Evolutionary conservation across 1,140 invertebrate species (phyloP), one percentile per base, ranked within the genome.

Genomic region (Brachionus manjavacas): DNA sequence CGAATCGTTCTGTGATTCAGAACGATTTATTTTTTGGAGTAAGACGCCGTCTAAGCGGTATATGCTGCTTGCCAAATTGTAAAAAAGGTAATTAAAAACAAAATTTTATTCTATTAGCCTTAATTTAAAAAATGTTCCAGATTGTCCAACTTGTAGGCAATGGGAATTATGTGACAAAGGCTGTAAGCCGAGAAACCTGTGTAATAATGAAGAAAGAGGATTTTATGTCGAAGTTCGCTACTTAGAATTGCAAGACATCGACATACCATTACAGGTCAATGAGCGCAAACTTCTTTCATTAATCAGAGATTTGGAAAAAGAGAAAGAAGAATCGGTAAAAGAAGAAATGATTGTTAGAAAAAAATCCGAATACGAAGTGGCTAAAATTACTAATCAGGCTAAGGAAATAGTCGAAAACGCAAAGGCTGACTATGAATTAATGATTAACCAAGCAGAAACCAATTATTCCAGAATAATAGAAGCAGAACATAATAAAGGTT

Each of bases 161-260:
- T 84, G 28, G 68, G 11, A 46, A 86, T 85, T 86, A 0, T 88
- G 88, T 83, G 80, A 85, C 9, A 20, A 31, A 23, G 85, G 85
- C 6, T 88, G 88, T 64, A 88, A 85, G 78, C 83, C 81, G 7
- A 60, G 70, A 8, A 12, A 16, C 0, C 55, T 28, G 2, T 88
- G 88, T 76, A 52, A 80, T 7, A 80, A 84, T 14, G 85, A 85
- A 16, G 86, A 88, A 14, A 87, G 87, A 28, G 88, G 88, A 0
- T 79, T 88, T n/a, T 87, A 85, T 85, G 87, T 86, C 1, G 86
- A 88, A 83, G 87, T 88, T 11, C 85, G 86, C 35, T 88, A 86
- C 74, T 87, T 88, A 76, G 87, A 88, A 74, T 68, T 88, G 31
- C 86, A 86, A 12, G 39, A 85, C 4, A 85, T 88, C 1, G 74